Base-by-base conservation (phyloP, 2,797 vertebrate genomes). In the Odontamblyopus rebecca region DNA sequence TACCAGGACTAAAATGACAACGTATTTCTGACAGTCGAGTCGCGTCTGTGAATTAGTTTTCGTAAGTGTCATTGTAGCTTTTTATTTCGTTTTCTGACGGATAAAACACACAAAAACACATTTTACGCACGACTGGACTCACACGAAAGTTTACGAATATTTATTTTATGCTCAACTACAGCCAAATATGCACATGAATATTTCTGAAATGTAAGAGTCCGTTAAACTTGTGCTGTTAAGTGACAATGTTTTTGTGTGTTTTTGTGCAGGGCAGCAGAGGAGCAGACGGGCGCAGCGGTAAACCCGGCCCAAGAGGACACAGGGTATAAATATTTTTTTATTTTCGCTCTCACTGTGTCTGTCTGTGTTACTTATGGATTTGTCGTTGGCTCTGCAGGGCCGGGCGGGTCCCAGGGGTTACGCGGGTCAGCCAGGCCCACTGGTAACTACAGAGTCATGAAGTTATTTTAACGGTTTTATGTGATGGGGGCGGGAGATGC, bases 241-340 rank as follows among this genome's bases (percentile, higher is more conserved):
- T 16, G 16, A 59, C 16, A 62, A 9, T 50, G 60, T 60, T 0
- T 35, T 4, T 6, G 6, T 35, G 8, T 50, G 23, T 26, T 2
- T 83, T 60, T 48, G 35, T 83, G 11, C 81, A 97, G 96, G 96
- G 96, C 44, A 89, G 86, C 74, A 92, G 90, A 76, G 96, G 96
- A 85, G 73, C 87, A 0, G 94, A 95, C 44, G 96, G 96, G 69
- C 91, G 80, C 0, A 88, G 72, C 13, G 96, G 96, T 68, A 88
- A 81, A 54, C 82, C 84, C 35, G 96, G 96, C 86, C 77, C 85
- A 0, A 92, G 93, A 82, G 96, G 96, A 67, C 90, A 82, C 60
- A 91, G 92, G 95, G 96, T 97, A 23, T 23, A 23, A 23, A 23
- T 23, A 23, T 23, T 23, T 23, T 23, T 23, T 23, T 23, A 23